These are phyloP conservation scores for Clostera curtula DNA, from an alignment of 2,888 invertebrate genomes.

Conservation along the genomic window DNA sequence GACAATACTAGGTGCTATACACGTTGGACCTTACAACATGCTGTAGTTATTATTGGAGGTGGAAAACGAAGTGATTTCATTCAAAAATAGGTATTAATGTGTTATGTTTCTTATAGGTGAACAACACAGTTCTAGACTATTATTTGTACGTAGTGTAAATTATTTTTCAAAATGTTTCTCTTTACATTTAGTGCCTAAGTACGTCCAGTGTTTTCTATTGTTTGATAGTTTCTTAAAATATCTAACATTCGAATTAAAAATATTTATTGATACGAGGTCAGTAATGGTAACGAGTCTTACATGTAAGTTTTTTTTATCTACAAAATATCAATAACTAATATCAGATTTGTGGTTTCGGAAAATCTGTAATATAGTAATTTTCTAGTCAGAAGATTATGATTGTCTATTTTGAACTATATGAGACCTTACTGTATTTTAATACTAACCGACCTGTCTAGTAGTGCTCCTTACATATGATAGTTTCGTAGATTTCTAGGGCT, in stretches of 20 bases:
- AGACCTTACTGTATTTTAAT: conserved; percentile 28
- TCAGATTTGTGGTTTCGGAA: conserved; percentile 46
- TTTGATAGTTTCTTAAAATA: conserved; percentile 53
- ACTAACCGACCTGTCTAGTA: conserved; percentile 13
- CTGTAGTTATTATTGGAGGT: conserved; percentile 58
- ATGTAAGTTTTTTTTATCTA: conserved; percentile 42
- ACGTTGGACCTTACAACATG: conserved; percentile 66
- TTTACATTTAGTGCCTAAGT: conserved; percentile 62
- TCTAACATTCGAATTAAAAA: conserved; percentile 58
- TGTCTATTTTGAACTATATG: conserved; percentile 51
- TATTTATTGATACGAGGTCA: conserved; percentile 71
- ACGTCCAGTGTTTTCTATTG: conserved; percentile 63
- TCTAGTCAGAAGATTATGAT: conserved; percentile 70
- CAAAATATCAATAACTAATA: conserved; percentile 35
- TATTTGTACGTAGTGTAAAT: conserved; percentile 66
- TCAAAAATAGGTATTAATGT: conserved; percentile 64
- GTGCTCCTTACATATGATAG: conserved; percentile 15
- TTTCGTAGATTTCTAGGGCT: conserved; percentile 19
- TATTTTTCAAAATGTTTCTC: conserved; percentile 54
- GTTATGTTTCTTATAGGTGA: conserved; percentile 62
- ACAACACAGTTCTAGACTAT: conserved; percentile 57
- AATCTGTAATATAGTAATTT: conserved; percentile 60
- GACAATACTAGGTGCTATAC: conserved; percentile 74
- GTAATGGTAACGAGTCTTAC: conserved; percentile 52
- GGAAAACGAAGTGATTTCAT: conserved; percentile 58